Percentiles rank a stretch among this genome's conserved stretches.
These are phyloP conservation scores for Tuta absoluta DNA, from an alignment of 2,888 invertebrate species.

Conservation along the genomic window DNA sequence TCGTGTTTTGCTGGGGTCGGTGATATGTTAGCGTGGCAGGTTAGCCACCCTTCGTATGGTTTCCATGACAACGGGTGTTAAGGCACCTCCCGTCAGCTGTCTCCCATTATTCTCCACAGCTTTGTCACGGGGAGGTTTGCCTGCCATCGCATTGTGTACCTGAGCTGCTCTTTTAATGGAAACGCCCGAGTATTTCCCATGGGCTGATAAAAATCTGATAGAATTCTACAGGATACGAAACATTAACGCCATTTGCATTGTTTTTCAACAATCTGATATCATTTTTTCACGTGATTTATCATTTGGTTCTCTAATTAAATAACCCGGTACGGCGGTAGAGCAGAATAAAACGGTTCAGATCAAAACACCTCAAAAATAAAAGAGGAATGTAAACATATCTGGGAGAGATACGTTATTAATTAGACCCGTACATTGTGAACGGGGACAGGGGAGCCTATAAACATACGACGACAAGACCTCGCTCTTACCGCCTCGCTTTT, in stretches of 20 bases:
- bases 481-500: slow-evolving; percentile 71
- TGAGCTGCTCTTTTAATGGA: slow-evolving; percentile 61
- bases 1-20: slow-evolving; percentile 60
- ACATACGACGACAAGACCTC: slow-evolving; percentile 70
- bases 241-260: slow-evolving; percentile 55
- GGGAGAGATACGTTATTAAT: slow-evolving; percentile 68
- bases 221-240: slow-evolving; percentile 51
- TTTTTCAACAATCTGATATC: slow-evolving; percentile 43
- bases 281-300: slow-evolving; percentile 19
- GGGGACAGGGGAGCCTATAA: slow-evolving; percentile 68
- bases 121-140: slow-evolving; percentile 64
- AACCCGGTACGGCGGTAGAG: slow-evolving; percentile 4
- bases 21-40: slow-evolving; percentile 72
- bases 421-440: slow-evolving; percentile 68
- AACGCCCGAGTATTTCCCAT: slow-evolving; percentile 58
- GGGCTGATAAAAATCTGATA: slow-evolving; percentile 56
- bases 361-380: slow-evolving; percentile 20
- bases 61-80: slow-evolving; percentile 72
- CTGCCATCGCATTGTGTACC: slow-evolving; percentile 59
- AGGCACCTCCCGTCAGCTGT: slow-evolving; percentile 81
- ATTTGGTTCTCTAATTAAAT: slow-evolving; percentile 18
- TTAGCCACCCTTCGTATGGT: slow-evolving; percentile 77
- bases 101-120: slow-evolving; percentile 71
- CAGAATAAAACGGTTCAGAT: neutral
- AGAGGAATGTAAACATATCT: slow-evolving; percentile 47